Percentiles rank a stretch among this genome's conserved stretches.
Evolutionary conservation across 2,113 vertebrate genomes (phyloP).

Genomic region (Scartelaos histophorus): DNA sequence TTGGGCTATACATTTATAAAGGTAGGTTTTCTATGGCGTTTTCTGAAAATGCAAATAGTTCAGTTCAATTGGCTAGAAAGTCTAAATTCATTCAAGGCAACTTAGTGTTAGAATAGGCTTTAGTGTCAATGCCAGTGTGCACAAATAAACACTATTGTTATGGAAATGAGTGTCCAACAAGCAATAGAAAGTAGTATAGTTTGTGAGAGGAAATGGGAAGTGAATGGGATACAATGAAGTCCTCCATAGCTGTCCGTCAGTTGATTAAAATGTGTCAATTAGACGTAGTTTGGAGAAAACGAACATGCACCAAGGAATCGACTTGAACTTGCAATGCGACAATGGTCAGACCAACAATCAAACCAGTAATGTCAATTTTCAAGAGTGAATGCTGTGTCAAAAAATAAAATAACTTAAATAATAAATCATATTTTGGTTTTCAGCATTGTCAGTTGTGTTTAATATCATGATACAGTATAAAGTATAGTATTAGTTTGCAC

Average conservation of each 20-base stretch:
- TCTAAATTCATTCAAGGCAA: not conserved
- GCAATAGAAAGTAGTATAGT: not conserved
- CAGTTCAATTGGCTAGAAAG: not conserved
- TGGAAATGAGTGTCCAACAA: not conserved
- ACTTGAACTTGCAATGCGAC: not conserved
- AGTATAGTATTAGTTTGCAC: no score
- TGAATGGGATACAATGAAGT: not conserved
- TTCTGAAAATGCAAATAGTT: not conserved
- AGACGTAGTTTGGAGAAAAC: not conserved
- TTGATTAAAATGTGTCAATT: not conserved
- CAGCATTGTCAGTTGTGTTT: no score
- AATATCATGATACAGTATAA: no score
- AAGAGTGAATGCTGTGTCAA: not conserved
- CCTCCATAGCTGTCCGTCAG: not conserved
- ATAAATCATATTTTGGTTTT: no score
- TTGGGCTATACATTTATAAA: not conserved
- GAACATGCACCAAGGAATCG: not conserved
- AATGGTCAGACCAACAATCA: not conserved
- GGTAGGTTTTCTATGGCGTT: not conserved
- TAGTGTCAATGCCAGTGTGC: not conserved
- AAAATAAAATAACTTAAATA: no score
- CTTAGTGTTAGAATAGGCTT: not conserved
- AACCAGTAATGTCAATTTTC: not conserved
- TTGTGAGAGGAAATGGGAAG: not conserved
- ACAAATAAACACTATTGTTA: conserved; percentile 4